Base-by-base conservation (phyloP, 2,797 vertebrate genomes). In the Gymnothorax javanicus region DNA sequence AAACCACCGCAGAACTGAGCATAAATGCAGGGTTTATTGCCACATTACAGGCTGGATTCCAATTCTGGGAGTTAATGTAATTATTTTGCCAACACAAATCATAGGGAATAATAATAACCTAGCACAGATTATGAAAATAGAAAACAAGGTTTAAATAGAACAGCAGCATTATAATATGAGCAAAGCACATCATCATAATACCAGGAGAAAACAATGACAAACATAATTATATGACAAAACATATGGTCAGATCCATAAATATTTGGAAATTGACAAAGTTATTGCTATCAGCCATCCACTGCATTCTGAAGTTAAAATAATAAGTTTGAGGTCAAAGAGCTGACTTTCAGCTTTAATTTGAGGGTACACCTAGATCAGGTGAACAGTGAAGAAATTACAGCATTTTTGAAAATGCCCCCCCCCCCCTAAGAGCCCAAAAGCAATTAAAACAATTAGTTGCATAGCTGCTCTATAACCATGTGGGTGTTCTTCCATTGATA, bases 1-100 rank as follows among this genome's bases (percentile, higher is more conserved):
- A 89, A 57, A 89, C 90, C 62, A 92, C 64, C 90, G 25, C 84
- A 43, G 84, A n/a, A 85, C 23, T 57, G 79, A 59, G 54, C 79
- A 67, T 67, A n/a, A 67, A 25, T n/a, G 75, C 85, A 87, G 87
- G 91, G 91, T 91, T 93, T 92, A 92, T 93, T 92, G 92, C 90
- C 89, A 88, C 90, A 91, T 85, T 87, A 85, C 89, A 88, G 86
- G 88, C 87, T 85, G 81, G 88, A 89, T 85, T 90, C 90, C 90
- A 87, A 92, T 91, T 89, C 89, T 84, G 82, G 84, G 60, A 82
- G 85, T 89, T 91, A 92, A 93, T 89, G 92, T 84, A 91, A 93
- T 93, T 92, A 93, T 9, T 67, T 20, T n/a, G 64, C 64, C 64
- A 67, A 67, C 64, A n/a, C 64, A 67, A 67, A 67, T n/a, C 64